Conservation (phyloP, 2,797 vertebrate species). For the Mustela erminea region DNA sequence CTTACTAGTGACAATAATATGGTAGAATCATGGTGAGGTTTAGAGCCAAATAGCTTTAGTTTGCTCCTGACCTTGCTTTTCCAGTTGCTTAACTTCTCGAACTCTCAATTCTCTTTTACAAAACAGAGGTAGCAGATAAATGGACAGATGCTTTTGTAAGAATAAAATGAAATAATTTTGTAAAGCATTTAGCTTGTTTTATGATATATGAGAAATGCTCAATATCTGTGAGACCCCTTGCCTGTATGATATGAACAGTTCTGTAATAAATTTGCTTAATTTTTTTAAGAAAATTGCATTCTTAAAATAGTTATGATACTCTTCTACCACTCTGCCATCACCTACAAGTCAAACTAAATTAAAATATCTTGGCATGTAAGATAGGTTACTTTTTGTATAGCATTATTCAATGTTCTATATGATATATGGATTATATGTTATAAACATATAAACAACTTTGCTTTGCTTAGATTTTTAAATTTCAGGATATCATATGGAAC, state of each 20-base stretch:
- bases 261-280: neutral
- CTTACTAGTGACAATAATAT: neutral
- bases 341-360: neutral
- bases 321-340: neutral
- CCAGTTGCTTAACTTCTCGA: neutral
- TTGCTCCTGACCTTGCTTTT: neutral
- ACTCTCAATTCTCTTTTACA: neutral
- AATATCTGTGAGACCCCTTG: neutral
- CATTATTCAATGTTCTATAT: neutral
- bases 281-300: neutral
- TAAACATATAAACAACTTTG: neutral
- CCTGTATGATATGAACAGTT: neutral
- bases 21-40: neutral
- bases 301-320: neutral
- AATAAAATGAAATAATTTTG: neutral
- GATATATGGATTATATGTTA: neutral
- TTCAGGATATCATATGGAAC: neutral
- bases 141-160: neutral
- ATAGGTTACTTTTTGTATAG: neutral
- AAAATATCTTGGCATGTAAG: neutral
- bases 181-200: neutral
- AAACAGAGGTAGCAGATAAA: neutral
- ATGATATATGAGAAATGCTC: neutral
- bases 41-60: neutral
- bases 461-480: neutral